Conservation (phyloP, 2,113 vertebrate genomes). For the Odocoileus virginianus region DNA sequence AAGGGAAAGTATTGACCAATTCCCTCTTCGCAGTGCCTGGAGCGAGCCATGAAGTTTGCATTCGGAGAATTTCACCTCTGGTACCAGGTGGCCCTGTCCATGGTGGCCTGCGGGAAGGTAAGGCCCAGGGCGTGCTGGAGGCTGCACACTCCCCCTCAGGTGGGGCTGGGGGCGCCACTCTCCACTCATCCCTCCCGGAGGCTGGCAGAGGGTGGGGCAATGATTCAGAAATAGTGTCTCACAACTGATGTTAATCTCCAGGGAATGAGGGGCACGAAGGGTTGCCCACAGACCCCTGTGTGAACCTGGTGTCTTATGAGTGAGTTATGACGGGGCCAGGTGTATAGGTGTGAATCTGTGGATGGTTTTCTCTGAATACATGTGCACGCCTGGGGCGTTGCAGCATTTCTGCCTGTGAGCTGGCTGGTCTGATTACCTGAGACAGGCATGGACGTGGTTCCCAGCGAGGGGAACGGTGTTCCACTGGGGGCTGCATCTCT, state of each 20-base stretch:
- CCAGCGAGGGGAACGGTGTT: rapidly evolving
- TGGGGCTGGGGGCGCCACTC: not conserved
- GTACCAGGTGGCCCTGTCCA: conserved; percentile 96
- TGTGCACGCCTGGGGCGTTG: rapidly evolving
- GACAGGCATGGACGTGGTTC: rapidly evolving
- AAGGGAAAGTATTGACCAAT: not conserved
- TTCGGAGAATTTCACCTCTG: conserved; percentile 98
- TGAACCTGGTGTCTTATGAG: not conserved
- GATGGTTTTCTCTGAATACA: not conserved
- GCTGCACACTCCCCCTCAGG: not conserved
- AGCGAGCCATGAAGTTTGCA: conserved; percentile 97
- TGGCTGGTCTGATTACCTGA: not conserved
- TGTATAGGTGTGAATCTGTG: not conserved
- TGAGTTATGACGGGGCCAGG: not conserved
- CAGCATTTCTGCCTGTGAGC: not conserved
- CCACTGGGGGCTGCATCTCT: not conserved
- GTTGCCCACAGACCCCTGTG: not conserved
- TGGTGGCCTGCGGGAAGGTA: conserved; percentile 97
- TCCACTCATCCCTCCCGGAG: not conserved
- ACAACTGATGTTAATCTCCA: not conserved
- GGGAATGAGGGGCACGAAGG: not conserved
- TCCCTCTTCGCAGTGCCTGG: conserved; percentile 88
- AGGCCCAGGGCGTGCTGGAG: conserved; percentile 62
- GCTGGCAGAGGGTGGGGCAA: rapidly evolving
- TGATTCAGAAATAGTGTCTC: not conserved